A percentile compares a stretch with the other conserved stretches of the same genome.
Evolutionary conservation across 2,113 vertebrate genomes (phyloP).

Genomic region (Polyodon spathula): DNA sequence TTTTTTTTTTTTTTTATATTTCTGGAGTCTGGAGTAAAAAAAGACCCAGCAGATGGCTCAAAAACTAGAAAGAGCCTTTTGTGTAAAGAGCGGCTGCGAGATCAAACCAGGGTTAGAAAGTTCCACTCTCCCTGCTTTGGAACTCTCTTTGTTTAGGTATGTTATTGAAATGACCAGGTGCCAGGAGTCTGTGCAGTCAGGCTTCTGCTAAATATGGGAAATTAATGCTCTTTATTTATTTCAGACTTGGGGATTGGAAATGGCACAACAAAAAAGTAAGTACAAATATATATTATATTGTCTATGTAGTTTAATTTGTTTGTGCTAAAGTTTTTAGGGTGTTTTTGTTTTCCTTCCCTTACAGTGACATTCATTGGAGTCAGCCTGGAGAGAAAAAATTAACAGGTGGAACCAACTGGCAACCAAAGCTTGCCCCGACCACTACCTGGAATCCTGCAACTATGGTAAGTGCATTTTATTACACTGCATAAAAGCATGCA

Average conservation of each 20-base stretch:
- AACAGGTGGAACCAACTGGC: constrained; percentile 91
- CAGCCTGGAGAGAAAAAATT: constrained; percentile 90
- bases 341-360: constrained; percentile 1
- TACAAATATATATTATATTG: not conserved
- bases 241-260: constrained; percentile 94
- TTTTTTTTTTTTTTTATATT: not conserved
- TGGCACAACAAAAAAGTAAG: constrained; percentile 94
- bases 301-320: too few relatives aligned
- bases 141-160: too few relatives aligned
- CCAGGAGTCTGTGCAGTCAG: too few relatives aligned
- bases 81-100: too few relatives aligned
- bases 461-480: constrained; percentile 64
- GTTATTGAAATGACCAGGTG: too few relatives aligned
- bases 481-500: not conserved
- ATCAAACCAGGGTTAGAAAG: too few relatives aligned
- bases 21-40: too few relatives aligned
- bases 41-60: not conserved
- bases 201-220: too few relatives aligned
- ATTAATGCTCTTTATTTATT: too few relatives aligned
- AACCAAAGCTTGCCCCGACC: constrained; percentile 84
- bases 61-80: not conserved
- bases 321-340: not conserved
- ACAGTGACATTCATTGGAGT: constrained; percentile 90
- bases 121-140: too few relatives aligned
- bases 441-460: constrained; percentile 91